phyloP scores from a whole-genome alignment of 2,797 vertebrate genomes.

The Tangara arthus region DNA sequence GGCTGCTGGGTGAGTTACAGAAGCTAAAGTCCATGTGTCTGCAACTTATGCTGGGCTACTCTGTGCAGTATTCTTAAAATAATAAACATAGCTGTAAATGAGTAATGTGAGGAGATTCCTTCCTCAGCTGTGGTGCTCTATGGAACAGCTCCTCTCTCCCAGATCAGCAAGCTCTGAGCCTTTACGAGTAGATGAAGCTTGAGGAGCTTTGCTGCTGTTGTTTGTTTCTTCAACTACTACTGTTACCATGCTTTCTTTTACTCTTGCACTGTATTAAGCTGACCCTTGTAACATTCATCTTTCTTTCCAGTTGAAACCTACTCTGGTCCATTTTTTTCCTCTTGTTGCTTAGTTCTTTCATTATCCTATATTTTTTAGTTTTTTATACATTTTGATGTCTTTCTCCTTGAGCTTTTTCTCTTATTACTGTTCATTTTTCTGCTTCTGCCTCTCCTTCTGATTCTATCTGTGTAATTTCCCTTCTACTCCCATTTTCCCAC shows the following conservation, averaged over 20 bases:
- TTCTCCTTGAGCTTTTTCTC: background rate
- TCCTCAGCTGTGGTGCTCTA: background rate
- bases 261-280: background rate
- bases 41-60: background rate
- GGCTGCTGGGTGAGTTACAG: background rate
- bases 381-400: background rate
- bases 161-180: background rate
- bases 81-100: background rate
- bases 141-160: background rate
- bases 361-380: rapidly evolving
- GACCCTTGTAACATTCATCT: background rate
- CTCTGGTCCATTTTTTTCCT: background rate
- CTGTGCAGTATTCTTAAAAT: background rate
- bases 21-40: background rate
- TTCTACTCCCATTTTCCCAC: background rate
- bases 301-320: background rate
- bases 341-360: background rate
- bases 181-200: background rate
- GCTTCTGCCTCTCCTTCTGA: background rate
- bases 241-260: background rate
- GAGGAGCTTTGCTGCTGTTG: background rate
- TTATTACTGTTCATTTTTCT: background rate
- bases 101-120: background rate
- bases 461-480: background rate
- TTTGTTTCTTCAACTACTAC: background rate